phyloP scores from a whole-genome alignment of 2,797 vertebrate species.

The Oreochromis mossambicus region DNA sequence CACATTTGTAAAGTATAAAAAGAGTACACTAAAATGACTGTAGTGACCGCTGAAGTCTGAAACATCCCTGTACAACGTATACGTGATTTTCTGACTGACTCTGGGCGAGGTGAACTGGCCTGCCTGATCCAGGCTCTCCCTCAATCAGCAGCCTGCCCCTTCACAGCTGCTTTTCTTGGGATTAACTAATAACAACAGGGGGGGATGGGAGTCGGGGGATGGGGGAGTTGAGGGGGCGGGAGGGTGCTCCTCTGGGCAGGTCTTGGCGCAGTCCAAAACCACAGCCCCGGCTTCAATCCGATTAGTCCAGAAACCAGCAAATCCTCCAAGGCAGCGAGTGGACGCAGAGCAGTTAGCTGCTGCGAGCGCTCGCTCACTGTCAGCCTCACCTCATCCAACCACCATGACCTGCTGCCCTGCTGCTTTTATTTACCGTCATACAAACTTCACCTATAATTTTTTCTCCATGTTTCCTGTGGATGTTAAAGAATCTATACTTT shows the following conservation, averaged over 20 bases:
- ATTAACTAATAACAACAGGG: conserved; percentile 60
- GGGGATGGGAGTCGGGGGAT: conserved; percentile 3
- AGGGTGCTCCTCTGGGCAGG: conserved; percentile 55
- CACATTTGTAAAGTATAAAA: not conserved
- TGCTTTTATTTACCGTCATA: not conserved
- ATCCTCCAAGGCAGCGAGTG: conserved; percentile 62
- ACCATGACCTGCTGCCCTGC: conserved; percentile 25
- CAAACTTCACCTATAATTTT: not conserved
- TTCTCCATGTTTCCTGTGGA: not conserved
- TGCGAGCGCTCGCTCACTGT: not conserved
- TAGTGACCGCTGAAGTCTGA: not conserved
- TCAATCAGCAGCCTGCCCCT: conserved; percentile 11
- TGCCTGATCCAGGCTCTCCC: not conserved
- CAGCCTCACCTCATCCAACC: not conserved
- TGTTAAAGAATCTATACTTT: not conserved
- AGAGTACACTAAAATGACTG: not conserved
- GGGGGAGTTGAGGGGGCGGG: not conserved
- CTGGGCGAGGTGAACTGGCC: not conserved
- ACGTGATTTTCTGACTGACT: not conserved
- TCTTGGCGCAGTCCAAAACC: conserved; percentile 61
- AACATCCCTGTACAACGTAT: not conserved
- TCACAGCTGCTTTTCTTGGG: conserved; percentile 59
- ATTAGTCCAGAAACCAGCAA: conserved; percentile 74
- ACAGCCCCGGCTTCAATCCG: conserved; percentile 65
- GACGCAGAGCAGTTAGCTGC: conserved; percentile 17